Base-by-base conservation (phyloP, 2,113 vertebrate genomes). In the Romanogobio albipinnatus region DNA sequence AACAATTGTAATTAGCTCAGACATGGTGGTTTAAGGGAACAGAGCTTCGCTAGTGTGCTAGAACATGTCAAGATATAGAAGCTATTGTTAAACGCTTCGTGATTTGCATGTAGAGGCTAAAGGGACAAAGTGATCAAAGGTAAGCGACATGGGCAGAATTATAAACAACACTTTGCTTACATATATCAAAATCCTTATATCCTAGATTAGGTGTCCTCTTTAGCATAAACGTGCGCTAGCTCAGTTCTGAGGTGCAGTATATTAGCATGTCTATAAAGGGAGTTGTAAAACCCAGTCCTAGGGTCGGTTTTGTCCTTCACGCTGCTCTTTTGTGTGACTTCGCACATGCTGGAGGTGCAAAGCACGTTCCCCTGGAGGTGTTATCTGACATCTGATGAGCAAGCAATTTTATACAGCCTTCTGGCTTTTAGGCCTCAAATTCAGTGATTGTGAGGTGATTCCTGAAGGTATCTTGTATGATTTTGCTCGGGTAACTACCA, bases 1-100 rank as follows among this genome's bases (percentile, higher is more conserved):
- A 91, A 93, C 91, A 89, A 90, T 92, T 91, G 90, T 93, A 93
- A 95, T 94, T 94, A 94, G 86, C 85, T 80, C 26, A 83, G 85
- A 90, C 88, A 86, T 84, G 86, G 56, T 90, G 89, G 90, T 92
- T 87, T n/a, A 68, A 9, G 36, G 87, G 86, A 89, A 82, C 82
- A 85, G 84, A 89, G 68, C 59, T 76, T 66, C 68, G 39, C 73
- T 45, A 51, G 51, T 33, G n/a, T 56, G 24, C 86, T 85, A 9
- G 62, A 88, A 87, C 87, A 81, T 90, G 89, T 92, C 89, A 89
- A 86, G 92, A 88, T 84, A 61, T 85, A 77, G 84, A 88, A 85
- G 79, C 85, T 89, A 89, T 93, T 89, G 86, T 93, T 94, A 90
- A 85, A 90, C 87, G 89, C 81, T 88, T 90, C 87, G 75, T 66